Conservation (phyloP, 2,113 vertebrate species). For the Hippocampus zosterae region DNA sequence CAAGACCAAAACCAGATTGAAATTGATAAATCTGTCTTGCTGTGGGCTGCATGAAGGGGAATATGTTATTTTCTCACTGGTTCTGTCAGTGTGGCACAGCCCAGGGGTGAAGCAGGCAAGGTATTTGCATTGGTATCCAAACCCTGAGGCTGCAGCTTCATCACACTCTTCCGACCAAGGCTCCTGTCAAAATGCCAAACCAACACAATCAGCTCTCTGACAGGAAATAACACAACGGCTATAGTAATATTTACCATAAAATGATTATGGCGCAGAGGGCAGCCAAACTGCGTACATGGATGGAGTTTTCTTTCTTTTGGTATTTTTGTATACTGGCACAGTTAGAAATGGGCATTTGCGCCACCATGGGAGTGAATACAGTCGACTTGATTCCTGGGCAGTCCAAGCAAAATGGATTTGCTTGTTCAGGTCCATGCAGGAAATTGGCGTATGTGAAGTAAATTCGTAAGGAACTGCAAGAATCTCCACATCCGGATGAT, state of each 20-base stretch:
- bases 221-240: conserved; percentile 24
- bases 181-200: conserved; percentile 28
- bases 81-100: conserved; percentile 33
- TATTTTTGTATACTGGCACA: no score
- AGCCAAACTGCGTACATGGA: no score
- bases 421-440: no score
- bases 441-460: no score
- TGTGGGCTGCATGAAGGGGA: conserved; percentile 23
- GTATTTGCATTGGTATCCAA: conserved; percentile 28
- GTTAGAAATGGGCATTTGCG: no score
- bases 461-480: no score
- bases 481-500: no score
- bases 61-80: conserved; percentile 43
- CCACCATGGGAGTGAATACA: no score
- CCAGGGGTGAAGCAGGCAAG: conserved; percentile 33
- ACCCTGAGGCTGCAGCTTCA: conserved; percentile 25
- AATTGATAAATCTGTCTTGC: conserved; percentile 49
- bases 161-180: conserved; percentile 21
- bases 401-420: no score
- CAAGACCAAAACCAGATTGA: conserved; percentile 31
- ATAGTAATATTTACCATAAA: background rate
- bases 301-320: no score
- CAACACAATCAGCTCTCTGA: conserved; percentile 12
- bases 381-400: no score
- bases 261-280: background rate